phyloP scores from a whole-genome alignment of 2,888 invertebrate genomes.

The Galerucella nymphaeae region DNA sequence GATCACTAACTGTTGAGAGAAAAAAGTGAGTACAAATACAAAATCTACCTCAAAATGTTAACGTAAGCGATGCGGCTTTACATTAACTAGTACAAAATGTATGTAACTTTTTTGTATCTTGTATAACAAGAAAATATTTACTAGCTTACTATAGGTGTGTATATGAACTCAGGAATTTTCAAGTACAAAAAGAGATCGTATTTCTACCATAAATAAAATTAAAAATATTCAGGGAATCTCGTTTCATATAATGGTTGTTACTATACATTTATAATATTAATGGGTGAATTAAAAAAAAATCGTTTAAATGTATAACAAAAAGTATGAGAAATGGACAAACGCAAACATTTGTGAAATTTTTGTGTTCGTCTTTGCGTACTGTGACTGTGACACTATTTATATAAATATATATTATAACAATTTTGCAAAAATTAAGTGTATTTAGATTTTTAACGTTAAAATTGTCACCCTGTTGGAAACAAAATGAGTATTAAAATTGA shows the following conservation, averaged over 20 bases:
- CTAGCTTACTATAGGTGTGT: slow-evolving; percentile 57
- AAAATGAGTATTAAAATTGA: slow-evolving; percentile 43
- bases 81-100: slow-evolving; percentile 56
- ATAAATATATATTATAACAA: slow-evolving; percentile 8
- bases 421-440: slow-evolving; percentile 54
- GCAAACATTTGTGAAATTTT: slow-evolving; percentile 23
- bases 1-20: slow-evolving; percentile 44
- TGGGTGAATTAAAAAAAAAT: slow-evolving; percentile 46
- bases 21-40: slow-evolving; percentile 57
- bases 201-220: slow-evolving; percentile 16
- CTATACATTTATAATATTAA: slow-evolving; percentile 32
- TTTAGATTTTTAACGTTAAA: slow-evolving; percentile 61
- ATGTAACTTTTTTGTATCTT: slow-evolving; percentile 53
- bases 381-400: slow-evolving; percentile 46
- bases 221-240: slow-evolving; percentile 54
- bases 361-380: slow-evolving; percentile 27
- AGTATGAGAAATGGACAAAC: slow-evolving; percentile 5
- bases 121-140: slow-evolving; percentile 43
- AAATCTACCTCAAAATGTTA: slow-evolving; percentile 58
- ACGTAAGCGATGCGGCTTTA: slow-evolving; percentile 45
- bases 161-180: slow-evolving; percentile 54
- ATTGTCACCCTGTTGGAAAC: slow-evolving; percentile 59
- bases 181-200: slow-evolving; percentile 51
- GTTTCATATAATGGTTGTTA: slow-evolving; percentile 43
- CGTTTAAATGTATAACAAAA: slow-evolving; percentile 24